Base-by-base conservation (phyloP, 2,797 vertebrate species). In the Anabacerthia variegaticeps region DNA sequence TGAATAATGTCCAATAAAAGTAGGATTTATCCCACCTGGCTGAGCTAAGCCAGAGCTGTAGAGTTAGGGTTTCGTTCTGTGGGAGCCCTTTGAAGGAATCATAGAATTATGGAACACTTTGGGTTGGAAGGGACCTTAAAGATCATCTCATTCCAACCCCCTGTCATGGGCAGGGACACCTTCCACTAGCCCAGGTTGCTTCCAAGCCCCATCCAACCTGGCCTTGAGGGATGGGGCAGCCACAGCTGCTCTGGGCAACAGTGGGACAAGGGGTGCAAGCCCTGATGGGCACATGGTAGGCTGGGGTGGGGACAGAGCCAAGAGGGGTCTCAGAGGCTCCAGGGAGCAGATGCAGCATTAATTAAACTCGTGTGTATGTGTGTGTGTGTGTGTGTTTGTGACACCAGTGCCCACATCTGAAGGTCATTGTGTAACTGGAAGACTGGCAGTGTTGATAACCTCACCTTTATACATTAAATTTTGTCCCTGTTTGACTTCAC, bases 151-250 rank as follows among this genome's bases (percentile, higher is more conserved):
- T 6, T 56, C 0, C 14, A 62, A 73, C 20, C 3, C 27, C 67
- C 54, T 85, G 48, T 27, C 56, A 8, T 9, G 27, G 26, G 43
- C 58, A 77, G 65, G 58, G 79, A 37, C 72, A 51, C 6, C n/a
- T 77, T 1, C 43, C 37, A 51, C 36, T 44, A 0, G 0, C 12
- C 71, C 43, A 30, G 78, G 32, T 0, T 62, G 49, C 36, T 63
- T 63, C 36, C 32, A 12, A 75, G 22, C 22, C 36, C 12, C 0
- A 0, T 54, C 77, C 71, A 76, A 0, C 20, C 75, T 58, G 51
- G 43, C 37, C 56, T 51, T 24, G 43, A 56, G 27, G 36, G 36
- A n/a, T 49, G 61, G 39, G 21, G 5, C 69, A 88, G 48, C 48
- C 48, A 23, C 32, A 55, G 56, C 27, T 82, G 0, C 63, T 36